These are phyloP conservation scores for Gymnodraco acuticeps DNA, from an alignment of 2,797 vertebrate genomes.

Conservation along the genomic window DNA sequence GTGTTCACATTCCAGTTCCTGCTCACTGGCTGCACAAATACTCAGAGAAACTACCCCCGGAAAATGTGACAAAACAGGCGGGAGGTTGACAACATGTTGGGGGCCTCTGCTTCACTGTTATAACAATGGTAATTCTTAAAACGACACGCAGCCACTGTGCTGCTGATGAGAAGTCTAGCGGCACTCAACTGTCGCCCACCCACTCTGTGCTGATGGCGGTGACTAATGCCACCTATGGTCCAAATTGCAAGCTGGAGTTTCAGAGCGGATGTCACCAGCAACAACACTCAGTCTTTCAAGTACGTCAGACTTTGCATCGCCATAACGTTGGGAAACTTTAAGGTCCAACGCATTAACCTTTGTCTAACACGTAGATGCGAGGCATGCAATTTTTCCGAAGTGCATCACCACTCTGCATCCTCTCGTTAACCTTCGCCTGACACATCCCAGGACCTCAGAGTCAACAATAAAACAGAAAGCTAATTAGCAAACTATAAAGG, in stretches of 20 bases:
- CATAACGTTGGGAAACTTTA: slow-evolving; percentile 10
- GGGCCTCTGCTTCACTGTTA: slow-evolving; percentile 1
- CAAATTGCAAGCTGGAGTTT: slow-evolving; percentile 62
- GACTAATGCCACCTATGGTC: slow-evolving; percentile 81
- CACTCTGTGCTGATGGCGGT: slow-evolving; percentile 64
- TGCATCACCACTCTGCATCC: background rate
- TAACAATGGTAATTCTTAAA: slow-evolving; percentile 32
- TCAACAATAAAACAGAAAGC: background rate
- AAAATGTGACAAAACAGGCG: slow-evolving; percentile 18
- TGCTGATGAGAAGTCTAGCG: slow-evolving; percentile 45
- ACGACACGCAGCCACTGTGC: slow-evolving; percentile 36
- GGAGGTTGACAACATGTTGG: slow-evolving; percentile 4
- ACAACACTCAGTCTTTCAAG: slow-evolving; percentile 25
- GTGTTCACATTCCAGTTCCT: slow-evolving; percentile 13
- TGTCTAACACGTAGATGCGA: background rate
- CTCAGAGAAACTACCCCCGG: background rate
- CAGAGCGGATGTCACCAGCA: slow-evolving; percentile 43
- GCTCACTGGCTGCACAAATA: slow-evolving; percentile 39
- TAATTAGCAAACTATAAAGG: background rate
- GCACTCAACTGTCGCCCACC: slow-evolving; percentile 57
- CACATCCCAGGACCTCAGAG: background rate
- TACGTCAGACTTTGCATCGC: slow-evolving; percentile 20
- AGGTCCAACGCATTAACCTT: background rate
- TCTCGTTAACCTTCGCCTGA: background rate
- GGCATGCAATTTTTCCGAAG: background rate